phyloP scores from a whole-genome alignment of 2,888 invertebrate genomes.

The Drosophila mulleri region DNA sequence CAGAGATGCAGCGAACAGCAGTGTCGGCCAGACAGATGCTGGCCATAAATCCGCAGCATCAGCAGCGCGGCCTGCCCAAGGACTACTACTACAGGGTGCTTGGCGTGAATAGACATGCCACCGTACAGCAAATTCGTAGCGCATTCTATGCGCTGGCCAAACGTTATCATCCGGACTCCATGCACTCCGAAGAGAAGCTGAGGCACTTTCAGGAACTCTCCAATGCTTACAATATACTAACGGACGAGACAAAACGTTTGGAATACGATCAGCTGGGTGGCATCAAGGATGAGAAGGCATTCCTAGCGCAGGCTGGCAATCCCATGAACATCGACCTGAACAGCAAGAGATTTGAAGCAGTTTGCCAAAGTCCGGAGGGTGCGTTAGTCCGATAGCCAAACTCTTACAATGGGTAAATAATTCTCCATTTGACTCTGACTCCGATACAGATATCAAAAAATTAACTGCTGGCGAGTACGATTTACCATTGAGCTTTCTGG shows the following conservation, averaged over 20 bases:
- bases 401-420: not conserved
- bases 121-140: slow-evolving; percentile 78
- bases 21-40: slow-evolving; percentile 7
- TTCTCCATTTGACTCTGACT: too few relatives aligned
- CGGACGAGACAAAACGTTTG: slow-evolving; percentile 93
- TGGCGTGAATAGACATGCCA: slow-evolving; percentile 73
- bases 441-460: slow-evolving; percentile 58
- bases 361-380: slow-evolving; percentile 52
- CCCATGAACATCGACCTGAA: slow-evolving; percentile 55
- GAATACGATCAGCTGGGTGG: slow-evolving; percentile 82
- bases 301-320: slow-evolving; percentile 69
- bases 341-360: slow-evolving; percentile 30
- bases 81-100: slow-evolving; percentile 82
- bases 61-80: slow-evolving; percentile 68
- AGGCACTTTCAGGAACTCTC: slow-evolving; percentile 93
- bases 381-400: slow-evolving; percentile 1
- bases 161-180: slow-evolving; percentile 83
- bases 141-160: slow-evolving; percentile 83
- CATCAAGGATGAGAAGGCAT: slow-evolving; percentile 70
- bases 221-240: slow-evolving; percentile 97
- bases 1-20: slow-evolving; percentile 63
- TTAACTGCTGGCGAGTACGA: slow-evolving; percentile 64
- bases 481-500: slow-evolving; percentile 76
- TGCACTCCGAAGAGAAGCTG: slow-evolving; percentile 68
- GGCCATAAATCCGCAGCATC: slow-evolving; percentile 21